Evolutionary conservation across 1,140 invertebrate genomes (phyloP).

Genomic region (Zaprionus nigranus): DNA sequence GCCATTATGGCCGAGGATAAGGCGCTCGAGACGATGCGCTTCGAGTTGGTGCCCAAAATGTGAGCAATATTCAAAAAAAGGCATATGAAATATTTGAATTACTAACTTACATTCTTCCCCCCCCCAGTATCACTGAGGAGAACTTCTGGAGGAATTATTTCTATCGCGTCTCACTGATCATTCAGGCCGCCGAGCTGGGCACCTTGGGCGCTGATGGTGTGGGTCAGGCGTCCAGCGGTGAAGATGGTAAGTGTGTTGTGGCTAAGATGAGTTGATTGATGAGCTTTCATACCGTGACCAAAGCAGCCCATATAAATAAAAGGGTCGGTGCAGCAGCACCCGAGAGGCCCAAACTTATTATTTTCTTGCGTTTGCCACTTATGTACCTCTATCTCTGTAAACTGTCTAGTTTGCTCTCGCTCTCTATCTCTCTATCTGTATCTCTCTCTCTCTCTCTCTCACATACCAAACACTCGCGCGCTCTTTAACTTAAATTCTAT

Average conservation of each 20-base stretch:
- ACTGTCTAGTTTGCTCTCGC: constrained; percentile 23
- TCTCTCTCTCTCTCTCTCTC: constrained; percentile 48
- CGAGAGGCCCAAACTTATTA: constrained; percentile 24
- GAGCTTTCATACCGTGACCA: constrained; percentile 30
- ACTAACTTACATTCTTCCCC: background rate
- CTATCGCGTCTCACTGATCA: constrained; percentile 98
- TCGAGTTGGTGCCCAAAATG: constrained; percentile 99
- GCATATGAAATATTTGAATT: background rate
- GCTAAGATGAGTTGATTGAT: background rate
- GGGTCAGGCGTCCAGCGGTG: constrained; percentile 83
- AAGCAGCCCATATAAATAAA: constrained; percentile 19
- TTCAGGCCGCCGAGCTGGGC: constrained; percentile 95
- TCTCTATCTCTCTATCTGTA: constrained; percentile 33
- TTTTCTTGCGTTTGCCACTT: constrained; percentile 53
- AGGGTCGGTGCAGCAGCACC: constrained; percentile 10
- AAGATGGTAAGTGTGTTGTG: constrained; percentile 78
- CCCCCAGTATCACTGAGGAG: constrained; percentile 96
- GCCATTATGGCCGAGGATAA: constrained; percentile 97
- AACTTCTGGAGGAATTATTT: constrained; percentile 99
- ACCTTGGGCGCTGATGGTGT: constrained; percentile 85
- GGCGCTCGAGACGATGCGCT: constrained; percentile 98
- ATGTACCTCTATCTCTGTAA: constrained; percentile 34
- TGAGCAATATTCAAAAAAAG: constrained; percentile 81
- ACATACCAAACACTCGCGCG: constrained; percentile 69
- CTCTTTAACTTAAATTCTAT: constrained; percentile 57